These are phyloP conservation scores for Xanthia togata DNA, from an alignment of 2,888 invertebrate species.

Conservation along the genomic window DNA sequence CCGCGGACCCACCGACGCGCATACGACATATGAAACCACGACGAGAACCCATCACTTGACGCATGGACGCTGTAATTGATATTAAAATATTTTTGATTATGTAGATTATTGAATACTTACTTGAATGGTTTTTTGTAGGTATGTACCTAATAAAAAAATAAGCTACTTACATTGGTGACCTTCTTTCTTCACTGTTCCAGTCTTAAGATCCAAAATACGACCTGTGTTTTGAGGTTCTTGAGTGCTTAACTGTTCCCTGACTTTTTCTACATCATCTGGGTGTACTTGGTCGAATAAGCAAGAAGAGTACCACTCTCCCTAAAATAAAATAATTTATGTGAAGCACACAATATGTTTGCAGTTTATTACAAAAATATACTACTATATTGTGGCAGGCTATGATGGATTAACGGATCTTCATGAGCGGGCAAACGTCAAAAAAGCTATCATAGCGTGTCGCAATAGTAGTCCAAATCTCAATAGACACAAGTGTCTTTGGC, in stretches of 20 bases:
- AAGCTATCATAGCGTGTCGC: too few species aligned
- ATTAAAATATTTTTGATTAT: not conserved
- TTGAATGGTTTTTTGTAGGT: not conserved
- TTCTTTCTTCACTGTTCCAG: slow-evolving; percentile 99
- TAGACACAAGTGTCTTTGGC: too few species aligned
- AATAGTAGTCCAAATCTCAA: too few species aligned
- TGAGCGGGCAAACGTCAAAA: too few species aligned
- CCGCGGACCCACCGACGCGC: slow-evolving; percentile 96
- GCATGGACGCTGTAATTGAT: slow-evolving; percentile 94
- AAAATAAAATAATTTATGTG: slow-evolving; percentile 65
- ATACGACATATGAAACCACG: slow-evolving; percentile 99
- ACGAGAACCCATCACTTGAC: slow-evolving; percentile 99
- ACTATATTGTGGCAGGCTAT: not conserved
- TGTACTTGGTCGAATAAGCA: slow-evolving; percentile 99
- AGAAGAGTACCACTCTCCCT: slow-evolving; percentile 99
- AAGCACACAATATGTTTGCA: not conserved
- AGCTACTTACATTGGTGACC: slow-evolving; percentile 97
- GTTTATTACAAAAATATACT: not conserved
- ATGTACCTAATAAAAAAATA: not conserved
- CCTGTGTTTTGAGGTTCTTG: slow-evolving; percentile 99
- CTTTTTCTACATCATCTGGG: slow-evolving; percentile 99
- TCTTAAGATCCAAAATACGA: slow-evolving; percentile 98
- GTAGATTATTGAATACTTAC: not conserved
- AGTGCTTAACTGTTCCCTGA: slow-evolving; percentile 98
- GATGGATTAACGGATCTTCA: not conserved